Conservation (phyloP, 2,797 vertebrate species). For the Coendou prehensilis region DNA sequence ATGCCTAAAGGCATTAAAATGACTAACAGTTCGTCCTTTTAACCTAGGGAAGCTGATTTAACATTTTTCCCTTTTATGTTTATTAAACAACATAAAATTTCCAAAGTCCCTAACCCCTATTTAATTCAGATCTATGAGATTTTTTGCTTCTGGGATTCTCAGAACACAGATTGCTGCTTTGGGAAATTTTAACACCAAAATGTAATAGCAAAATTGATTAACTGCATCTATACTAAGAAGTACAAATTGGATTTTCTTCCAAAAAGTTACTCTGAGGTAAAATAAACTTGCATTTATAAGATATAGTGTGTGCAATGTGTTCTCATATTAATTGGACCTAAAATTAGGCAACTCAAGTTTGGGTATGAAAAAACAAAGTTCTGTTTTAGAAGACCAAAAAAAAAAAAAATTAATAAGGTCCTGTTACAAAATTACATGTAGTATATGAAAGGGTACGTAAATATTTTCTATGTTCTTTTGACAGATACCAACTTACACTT, state of each 20-base stretch:
- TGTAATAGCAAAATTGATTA: constrained; percentile 40
- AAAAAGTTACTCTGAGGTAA: neutral
- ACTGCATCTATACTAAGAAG: constrained; percentile 19
- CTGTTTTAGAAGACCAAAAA: neutral
- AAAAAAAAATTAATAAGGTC: neutral
- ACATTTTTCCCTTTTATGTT: neutral
- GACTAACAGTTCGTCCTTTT: neutral
- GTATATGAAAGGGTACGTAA: neutral
- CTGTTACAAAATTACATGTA: neutral
- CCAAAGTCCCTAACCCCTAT: neutral
- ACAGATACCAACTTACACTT: neutral
- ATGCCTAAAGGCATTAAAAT: neutral
- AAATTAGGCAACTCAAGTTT: neutral
- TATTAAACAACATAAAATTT: constrained; percentile 1
- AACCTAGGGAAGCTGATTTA: constrained; percentile 8
- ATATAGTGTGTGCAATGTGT: neutral
- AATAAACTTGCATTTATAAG: constrained; percentile 25
- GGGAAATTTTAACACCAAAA: neutral
- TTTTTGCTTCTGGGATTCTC: neutral
- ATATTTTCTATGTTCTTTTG: neutral
- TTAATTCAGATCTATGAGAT: constrained; percentile 18
- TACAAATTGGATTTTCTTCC: constrained; percentile 47
- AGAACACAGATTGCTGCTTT: constrained; percentile 46
- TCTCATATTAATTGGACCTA: neutral
- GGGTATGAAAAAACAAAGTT: constrained; percentile 47